Evolutionary conservation across 2,113 vertebrate genomes (phyloP), one percentile per base, ranked within the genome.

Genomic region (Serinus canaria): DNA sequence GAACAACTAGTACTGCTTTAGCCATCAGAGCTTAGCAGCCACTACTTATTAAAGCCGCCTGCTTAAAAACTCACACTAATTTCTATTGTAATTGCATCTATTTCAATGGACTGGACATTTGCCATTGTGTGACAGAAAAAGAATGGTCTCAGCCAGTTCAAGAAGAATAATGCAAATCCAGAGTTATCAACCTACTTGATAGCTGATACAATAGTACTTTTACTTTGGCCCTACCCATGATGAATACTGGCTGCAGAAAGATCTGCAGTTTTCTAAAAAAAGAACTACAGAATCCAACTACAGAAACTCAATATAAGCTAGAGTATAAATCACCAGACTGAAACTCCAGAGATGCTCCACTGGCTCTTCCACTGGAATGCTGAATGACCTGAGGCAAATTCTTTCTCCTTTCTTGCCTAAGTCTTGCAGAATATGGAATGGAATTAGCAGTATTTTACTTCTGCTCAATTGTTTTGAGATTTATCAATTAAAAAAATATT

Each of bases 211-310:
- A 63, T 86, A 77, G 80, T 82, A 73, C 43, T 83, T 90, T 83
- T 97, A 58, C 85, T 94, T 85, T 70, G 68, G 92, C 44, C 47
- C 64, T 77, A 56, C 59, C 78, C 68, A 47, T 88, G 78, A 94
- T 80, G 85, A 93, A 90, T 70, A 67, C 52, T 83, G 64, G 68
- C 90, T 96, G 59, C 39, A 83, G 82, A 94, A 94, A 91, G 49
- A 93, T 90, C 68, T 73, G 56, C 72, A 81, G 4, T 90, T 83
- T 93, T 93, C 87, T 91, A 80, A 82, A 95, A 95, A 85, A 91
- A 83, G 81, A 92, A 58, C 50, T 60, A 76, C 30, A 85, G 89
- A 83, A 72, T 89, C 79, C 82, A 85, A 30, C 67, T 74, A 63
- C 75, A 95, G 87, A 83, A 94, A 85, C 87, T 91, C 78, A 91